Percentiles rank a stretch among this genome's conserved stretches.
These are phyloP conservation scores for Entomobrya proxima DNA, from an alignment of 2,888 invertebrate species.

Conservation along the genomic window DNA sequence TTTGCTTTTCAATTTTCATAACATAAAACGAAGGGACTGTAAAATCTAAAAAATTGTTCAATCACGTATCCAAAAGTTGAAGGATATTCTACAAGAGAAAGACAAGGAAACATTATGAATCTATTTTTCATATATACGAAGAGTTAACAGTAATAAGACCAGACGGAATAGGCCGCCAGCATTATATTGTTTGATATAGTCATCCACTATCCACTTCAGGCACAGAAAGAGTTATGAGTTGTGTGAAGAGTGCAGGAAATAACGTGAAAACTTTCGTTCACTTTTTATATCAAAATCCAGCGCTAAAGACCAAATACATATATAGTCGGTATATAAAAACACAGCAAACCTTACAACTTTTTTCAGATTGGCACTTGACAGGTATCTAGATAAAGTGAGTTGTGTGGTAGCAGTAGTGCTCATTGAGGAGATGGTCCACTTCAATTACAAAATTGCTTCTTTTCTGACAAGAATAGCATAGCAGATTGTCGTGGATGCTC, in stretches of 20 bases:
- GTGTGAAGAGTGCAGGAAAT: constrained; percentile 16
- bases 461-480: neutral
- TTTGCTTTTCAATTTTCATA: no score
- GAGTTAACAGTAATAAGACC: neutral
- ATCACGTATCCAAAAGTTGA: neutral
- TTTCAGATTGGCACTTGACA: constrained; percentile 61
- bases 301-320: no score
- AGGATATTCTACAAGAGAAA: neutral
- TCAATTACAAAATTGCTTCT: constrained; percentile 62
- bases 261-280: neutral
- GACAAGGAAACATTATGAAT: no score
- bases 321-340: neutral
- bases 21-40: neutral
- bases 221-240: constrained; percentile 12
- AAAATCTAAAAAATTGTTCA: neutral
- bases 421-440: constrained; percentile 46
- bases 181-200: neutral
- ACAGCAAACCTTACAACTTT: neutral
- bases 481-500: neutral
- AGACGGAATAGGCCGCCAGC: neutral
- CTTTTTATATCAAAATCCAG: neutral
- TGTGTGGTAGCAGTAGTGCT: neutral
- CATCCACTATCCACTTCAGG: no score
- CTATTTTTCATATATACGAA: neutral
- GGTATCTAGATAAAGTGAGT: constrained; percentile 36